Evolutionary conservation across 2,113 vertebrate genomes (phyloP).

Genomic region (Grantiella picta): DNA sequence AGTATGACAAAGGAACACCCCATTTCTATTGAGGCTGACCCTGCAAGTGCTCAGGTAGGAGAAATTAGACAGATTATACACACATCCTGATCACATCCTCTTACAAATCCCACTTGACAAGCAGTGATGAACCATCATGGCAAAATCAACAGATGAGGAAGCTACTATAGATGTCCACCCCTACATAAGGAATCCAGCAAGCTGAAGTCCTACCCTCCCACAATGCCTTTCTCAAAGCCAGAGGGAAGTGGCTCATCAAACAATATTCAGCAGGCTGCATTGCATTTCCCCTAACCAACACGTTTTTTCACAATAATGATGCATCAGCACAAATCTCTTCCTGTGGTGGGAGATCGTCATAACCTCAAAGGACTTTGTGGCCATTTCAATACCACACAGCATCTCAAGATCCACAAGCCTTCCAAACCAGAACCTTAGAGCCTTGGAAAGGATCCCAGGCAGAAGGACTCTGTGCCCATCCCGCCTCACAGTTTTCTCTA

Average conservation of each 20-base stretch:
- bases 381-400: not conserved
- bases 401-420: not conserved
- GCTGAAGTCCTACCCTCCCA: not conserved
- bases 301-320: not conserved
- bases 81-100: not conserved
- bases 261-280: not conserved
- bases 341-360: not conserved
- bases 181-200: not conserved
- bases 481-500: not conserved
- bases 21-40: not conserved
- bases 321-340: not conserved
- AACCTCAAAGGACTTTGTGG: not conserved
- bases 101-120: not conserved
- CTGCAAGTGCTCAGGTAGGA: not conserved
- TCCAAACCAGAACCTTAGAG: not conserved
- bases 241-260: not conserved
- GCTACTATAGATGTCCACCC: rapidly evolving
- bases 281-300: not conserved
- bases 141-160: not conserved
- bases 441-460: not conserved
- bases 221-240: not conserved
- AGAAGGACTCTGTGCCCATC: not conserved
- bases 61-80: not conserved
- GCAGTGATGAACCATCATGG: not conserved
- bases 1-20: no score